phyloP scores from a whole-genome alignment of 2,113 vertebrate genomes.

The Rutilus rutilus region DNA sequence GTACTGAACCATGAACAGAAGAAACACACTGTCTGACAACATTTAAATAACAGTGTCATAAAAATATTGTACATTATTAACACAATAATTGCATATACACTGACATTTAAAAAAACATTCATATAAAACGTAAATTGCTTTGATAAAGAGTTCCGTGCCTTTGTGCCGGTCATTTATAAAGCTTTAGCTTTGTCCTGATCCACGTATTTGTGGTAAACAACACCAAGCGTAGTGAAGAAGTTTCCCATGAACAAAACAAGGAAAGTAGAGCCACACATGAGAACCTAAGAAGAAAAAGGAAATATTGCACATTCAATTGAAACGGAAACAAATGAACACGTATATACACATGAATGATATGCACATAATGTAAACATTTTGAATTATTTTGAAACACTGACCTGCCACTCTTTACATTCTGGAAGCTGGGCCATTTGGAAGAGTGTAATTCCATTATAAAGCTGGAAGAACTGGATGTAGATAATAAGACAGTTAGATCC shows the following conservation, averaged over 20 bases:
- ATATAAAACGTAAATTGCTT: conserved; percentile 33
- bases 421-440: conserved; percentile 89
- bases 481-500: background rate
- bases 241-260: conserved; percentile 92
- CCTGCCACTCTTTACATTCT: conserved; percentile 97
- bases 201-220: conserved; percentile 93
- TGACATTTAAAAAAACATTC: conserved; percentile 32
- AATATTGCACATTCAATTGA: background rate
- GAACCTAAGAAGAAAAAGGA: conserved; percentile 76
- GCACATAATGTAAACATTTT: background rate
- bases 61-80: background rate
- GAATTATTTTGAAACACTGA: conserved; percentile 56
- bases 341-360: no score
- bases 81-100: background rate
- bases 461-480: conserved; percentile 89
- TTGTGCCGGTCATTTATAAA: conserved; percentile 51
- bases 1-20: background rate
- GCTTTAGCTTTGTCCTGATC: conserved; percentile 79
- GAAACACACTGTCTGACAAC: background rate
- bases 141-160: background rate
- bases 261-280: conserved; percentile 91
- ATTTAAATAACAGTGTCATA: background rate
- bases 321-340: background rate
- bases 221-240: conserved; percentile 91
- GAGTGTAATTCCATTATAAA: conserved; percentile 88